Conservation (phyloP, 2,888 invertebrate genomes). For the Acleris laterana region DNA sequence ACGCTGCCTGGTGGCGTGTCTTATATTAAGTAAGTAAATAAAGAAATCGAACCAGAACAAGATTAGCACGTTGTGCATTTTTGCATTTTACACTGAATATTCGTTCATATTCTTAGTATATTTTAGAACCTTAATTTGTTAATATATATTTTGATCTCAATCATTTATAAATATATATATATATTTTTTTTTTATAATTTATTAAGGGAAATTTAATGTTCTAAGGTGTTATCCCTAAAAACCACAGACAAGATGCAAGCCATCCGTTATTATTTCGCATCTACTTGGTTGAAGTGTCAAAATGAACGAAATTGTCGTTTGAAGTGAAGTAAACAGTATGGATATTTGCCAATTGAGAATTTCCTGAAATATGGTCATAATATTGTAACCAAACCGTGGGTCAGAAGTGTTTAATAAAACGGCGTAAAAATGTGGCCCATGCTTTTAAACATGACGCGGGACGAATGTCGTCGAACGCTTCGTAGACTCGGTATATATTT, state of each 20-base stretch:
- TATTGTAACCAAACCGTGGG: constrained; percentile 66
- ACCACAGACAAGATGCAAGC: constrained; percentile 70
- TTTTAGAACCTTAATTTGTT: no score
- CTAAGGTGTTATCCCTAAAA: constrained; percentile 47
- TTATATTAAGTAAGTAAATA: no score
- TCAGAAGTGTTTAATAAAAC: constrained; percentile 61
- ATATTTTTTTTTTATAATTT: no score
- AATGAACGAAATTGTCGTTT: constrained; percentile 83
- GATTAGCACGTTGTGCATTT: no score
- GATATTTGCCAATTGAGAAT: constrained; percentile 82
- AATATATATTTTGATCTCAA: no score
- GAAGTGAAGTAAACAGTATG: constrained; percentile 86
- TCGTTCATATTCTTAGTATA: no score
- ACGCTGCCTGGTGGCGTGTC: no score
- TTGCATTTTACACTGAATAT: no score
- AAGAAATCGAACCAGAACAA: no score
- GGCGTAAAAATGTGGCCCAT: constrained; percentile 85
- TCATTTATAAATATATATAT: no score
- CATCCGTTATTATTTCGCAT: constrained; percentile 53
- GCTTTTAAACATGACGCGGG: constrained; percentile 92
- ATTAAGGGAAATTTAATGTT: constrained; percentile 16
- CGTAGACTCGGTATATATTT: constrained; percentile 91
- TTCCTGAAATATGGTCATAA: constrained; percentile 77
- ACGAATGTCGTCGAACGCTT: constrained; percentile 94
- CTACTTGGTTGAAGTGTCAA: constrained; percentile 74